Conservation (phyloP, 2,888 invertebrate species). For the Eupsilia transversa region DNA sequence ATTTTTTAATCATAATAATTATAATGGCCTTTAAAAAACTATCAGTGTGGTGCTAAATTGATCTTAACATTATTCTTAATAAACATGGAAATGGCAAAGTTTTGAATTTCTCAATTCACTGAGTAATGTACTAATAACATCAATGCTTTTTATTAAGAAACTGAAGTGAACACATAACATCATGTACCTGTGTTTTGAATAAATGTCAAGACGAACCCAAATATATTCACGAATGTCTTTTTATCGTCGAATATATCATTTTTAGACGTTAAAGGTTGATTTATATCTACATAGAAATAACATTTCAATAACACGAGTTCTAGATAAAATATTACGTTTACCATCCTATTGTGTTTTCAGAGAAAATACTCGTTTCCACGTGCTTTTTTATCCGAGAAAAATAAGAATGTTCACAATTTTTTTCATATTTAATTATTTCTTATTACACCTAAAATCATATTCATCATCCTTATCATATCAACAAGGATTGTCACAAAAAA, state of each 20-base stretch:
- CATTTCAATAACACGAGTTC: slow-evolving; percentile 76
- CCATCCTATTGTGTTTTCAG: slow-evolving; percentile 33
- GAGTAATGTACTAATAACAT: neutral
- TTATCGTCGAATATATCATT: slow-evolving; percentile 84
- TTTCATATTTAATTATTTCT: neutral
- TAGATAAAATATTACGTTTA: slow-evolving; percentile 40
- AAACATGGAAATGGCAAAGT: neutral
- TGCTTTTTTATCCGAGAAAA: neutral
- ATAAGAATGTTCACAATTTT: slow-evolving; percentile 8
- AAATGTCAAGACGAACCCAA: slow-evolving; percentile 76
- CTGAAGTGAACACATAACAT: slow-evolving; percentile 24
- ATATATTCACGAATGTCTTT: slow-evolving; percentile 83
- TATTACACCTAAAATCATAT: neutral
- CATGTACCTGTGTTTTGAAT: slow-evolving; percentile 57
- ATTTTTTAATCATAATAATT: neutral
- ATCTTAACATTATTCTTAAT: neutral
- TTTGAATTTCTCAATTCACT: neutral
- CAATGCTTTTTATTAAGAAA: slow-evolving; percentile 10
- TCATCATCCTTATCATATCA: neutral
- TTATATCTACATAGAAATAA: slow-evolving; percentile 79
- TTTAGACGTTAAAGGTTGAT: slow-evolving; percentile 82
- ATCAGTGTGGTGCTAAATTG: neutral
- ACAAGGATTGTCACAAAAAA: slow-evolving; percentile 3
- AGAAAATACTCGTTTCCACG: slow-evolving; percentile 25
- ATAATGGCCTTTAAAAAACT: neutral